Evolutionary conservation across 2,888 invertebrate species (phyloP), one percentile per base, ranked within the genome.

Genomic region (Sminthurides aquaticus): DNA sequence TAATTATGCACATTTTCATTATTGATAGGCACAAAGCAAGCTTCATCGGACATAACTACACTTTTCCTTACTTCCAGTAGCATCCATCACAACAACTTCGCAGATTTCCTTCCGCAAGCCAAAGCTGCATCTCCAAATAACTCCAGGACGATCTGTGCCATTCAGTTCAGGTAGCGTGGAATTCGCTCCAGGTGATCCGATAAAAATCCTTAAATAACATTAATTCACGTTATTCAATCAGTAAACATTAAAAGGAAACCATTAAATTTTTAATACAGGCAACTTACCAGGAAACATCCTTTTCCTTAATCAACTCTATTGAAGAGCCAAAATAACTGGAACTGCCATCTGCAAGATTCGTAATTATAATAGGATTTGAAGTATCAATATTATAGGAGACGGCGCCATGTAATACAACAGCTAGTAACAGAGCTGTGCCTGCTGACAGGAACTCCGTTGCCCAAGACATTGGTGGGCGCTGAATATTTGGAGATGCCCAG

Each of bases 121-220:
- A 5, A 67, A 43, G 20, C 29, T 52, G 65, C 84, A 84, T 43
- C 79, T 78, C 75, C 82, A 83, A n/a, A 81, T 78, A 20, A 81
- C 80, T 20, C 84, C 84, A 2, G 82, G 81, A n/a, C n/a, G n/a
- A 75, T 84, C 81, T 58, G 77, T 76, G 2, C 81, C 74, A 52
- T 76, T 73, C 1, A 76, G 71, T 65, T 75, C 70, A 56, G 76
- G 75, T 49, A 78, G 72, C 0, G 80, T 78, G 5, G 81, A 82
- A 75, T 83, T 83, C 18, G 81, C 82, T 62, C 79, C 79, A 2
- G 84, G 84, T n/a, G 83, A 82, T 49, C 82, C 83, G 67, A 82
- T 77, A 29, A 83, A 75, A 25, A 84, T 60, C 77, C 84, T 83
- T 26, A 15, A 60, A 57, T 34, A 15, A n/a, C n/a, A n/a, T n/a